A percentile compares a stretch with the other conserved stretches of the same genome.
Evolutionary conservation across 2,888 invertebrate species (phyloP).

Genomic region (Nebria brevicollis): DNA sequence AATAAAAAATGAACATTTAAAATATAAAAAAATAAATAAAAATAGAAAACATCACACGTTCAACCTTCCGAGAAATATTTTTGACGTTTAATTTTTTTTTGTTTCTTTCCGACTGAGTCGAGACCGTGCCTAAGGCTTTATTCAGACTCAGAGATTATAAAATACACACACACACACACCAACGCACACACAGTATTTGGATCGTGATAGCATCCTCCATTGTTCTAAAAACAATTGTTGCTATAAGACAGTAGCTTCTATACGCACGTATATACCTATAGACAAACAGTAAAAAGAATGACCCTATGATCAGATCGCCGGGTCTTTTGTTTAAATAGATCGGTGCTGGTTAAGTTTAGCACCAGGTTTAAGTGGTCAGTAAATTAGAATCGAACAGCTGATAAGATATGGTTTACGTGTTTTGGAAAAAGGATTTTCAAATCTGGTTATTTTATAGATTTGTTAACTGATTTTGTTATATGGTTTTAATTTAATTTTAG

Average conservation of each 20-base stretch:
- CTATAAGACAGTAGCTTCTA: slow-evolving; percentile 46
- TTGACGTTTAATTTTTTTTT: slow-evolving; percentile 49
- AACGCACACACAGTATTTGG: slow-evolving; percentile 16
- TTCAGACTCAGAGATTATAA: slow-evolving; percentile 21
- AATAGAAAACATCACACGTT: slow-evolving; percentile 49
- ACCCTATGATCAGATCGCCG: slow-evolving; percentile 35
- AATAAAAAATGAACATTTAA: slow-evolving; percentile 49
- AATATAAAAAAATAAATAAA: slow-evolving; percentile 48
- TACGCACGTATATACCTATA: background rate
- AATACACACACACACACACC: slow-evolving; percentile 9
- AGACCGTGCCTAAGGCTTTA: slow-evolving; percentile 26
- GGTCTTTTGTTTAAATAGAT: slow-evolving; percentile 43
- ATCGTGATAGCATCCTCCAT: slow-evolving; percentile 45
- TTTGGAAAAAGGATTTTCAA: slow-evolving; percentile 24
- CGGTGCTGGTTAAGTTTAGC: slow-evolving; percentile 13
- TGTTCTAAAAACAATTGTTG: slow-evolving; percentile 47
- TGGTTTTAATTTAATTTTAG: too few relatives aligned
- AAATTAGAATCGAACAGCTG: slow-evolving; percentile 33
- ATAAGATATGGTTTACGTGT: slow-evolving; percentile 34
- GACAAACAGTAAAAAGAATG: slow-evolving; percentile 44
- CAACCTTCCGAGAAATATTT: slow-evolving; percentile 53
- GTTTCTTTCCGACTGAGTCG: slow-evolving; percentile 7
- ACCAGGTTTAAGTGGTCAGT: slow-evolving; percentile 42
- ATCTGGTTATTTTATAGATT: too few relatives aligned
- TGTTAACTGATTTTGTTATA: too few relatives aligned